Percentiles rank a stretch among this genome's conserved stretches.
Evolutionary conservation across 2,888 invertebrate species (phyloP).

Genomic region (Tenthredo mesomela): DNA sequence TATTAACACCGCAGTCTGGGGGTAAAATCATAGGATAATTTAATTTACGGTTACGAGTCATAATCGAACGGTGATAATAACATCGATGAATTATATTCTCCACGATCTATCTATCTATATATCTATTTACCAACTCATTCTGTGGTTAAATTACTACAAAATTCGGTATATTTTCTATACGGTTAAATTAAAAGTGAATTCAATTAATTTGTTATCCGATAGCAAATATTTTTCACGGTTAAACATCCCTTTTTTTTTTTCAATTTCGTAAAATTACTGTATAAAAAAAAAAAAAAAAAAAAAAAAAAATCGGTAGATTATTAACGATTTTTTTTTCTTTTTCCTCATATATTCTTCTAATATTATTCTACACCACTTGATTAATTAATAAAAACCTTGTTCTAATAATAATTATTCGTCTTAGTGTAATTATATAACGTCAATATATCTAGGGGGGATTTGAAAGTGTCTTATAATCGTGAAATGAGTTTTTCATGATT

Average conservation of each 20-base stretch:
- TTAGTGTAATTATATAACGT: neutral
- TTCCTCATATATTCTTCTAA: neutral
- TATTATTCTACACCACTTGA: neutral
- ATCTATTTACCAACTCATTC: neutral
- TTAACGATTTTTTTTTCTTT: neutral
- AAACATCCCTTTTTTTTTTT: neutral
- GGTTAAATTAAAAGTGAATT: neutral
- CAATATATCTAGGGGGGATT: neutral
- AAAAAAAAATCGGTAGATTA: neutral
- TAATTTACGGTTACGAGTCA: constrained; percentile 8
- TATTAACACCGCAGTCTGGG: constrained; percentile 8
- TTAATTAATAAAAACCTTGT: neutral
- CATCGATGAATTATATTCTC: neutral
- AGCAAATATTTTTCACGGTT: neutral
- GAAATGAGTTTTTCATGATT: neutral
- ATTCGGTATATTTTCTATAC: neutral
- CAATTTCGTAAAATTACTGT: neutral
- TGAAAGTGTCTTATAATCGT: neutral
- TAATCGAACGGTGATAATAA: neutral
- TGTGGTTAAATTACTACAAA: neutral
- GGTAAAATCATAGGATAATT: constrained; percentile 22
- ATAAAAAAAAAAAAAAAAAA: neutral
- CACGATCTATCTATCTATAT: neutral
- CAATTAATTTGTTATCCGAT: neutral
- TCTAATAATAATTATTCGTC: no score